Evolutionary conservation across 2,888 invertebrate species (phyloP).

Genomic region (Meiosimyza platycephala): DNA sequence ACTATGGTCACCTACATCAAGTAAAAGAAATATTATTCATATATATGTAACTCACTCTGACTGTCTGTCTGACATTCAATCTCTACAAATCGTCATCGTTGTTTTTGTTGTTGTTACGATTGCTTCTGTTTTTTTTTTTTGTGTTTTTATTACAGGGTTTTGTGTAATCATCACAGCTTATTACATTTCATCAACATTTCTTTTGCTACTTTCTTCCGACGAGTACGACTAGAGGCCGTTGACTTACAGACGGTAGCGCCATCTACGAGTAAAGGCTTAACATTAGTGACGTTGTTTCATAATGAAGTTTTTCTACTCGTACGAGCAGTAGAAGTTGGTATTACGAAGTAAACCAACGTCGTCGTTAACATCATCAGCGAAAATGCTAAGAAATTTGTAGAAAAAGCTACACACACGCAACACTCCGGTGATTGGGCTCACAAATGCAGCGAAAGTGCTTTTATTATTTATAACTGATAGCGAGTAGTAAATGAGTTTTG

Average conservation of each 20-base stretch:
- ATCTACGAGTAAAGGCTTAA: background rate
- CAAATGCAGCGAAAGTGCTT: slow-evolving; percentile 21
- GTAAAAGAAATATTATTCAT: too few relatives aligned
- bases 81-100: background rate
- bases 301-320: background rate
- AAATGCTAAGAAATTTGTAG: background rate
- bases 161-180: slow-evolving; percentile 23
- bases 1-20: too few relatives aligned
- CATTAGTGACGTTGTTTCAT: background rate
- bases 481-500: background rate
- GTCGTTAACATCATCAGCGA: background rate
- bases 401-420: slow-evolving; percentile 11
- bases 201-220: slow-evolving; percentile 27
- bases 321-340: background rate
- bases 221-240: background rate
- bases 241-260: slow-evolving; percentile 2
- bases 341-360: background rate
- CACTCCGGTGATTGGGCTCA: background rate
- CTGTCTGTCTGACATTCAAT: background rate
- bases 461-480: background rate
- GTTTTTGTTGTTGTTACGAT: background rate
- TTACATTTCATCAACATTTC: slow-evolving; percentile 2
- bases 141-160: slow-evolving; percentile 30
- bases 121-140: too few relatives aligned
- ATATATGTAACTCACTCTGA: too few relatives aligned